Conservation (phyloP, 2,888 invertebrate genomes). For the Gastrophysa polygoni region DNA sequence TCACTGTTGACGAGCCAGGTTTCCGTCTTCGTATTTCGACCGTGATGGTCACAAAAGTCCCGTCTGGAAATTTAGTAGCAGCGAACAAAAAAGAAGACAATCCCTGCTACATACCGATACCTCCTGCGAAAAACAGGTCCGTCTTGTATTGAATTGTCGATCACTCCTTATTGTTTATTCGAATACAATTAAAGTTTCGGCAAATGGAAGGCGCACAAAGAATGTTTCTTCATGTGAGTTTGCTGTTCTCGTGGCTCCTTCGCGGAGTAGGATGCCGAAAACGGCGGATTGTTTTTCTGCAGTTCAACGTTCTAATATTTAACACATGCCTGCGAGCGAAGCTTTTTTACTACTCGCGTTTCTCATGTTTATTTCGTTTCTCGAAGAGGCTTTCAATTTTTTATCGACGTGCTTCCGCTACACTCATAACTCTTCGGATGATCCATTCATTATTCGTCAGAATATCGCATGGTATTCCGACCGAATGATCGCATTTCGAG, state of each 20-base stretch:
- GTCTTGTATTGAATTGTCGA: constrained; percentile 54
- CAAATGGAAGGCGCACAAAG: constrained; percentile 49
- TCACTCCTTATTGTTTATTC: constrained; percentile 52
- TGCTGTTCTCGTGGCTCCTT: constrained; percentile 6
- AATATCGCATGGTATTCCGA: not conserved
- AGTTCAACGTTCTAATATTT: constrained; percentile 33
- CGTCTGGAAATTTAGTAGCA: constrained; percentile 47
- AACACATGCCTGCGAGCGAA: constrained; percentile 27
- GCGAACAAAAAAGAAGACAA: constrained; percentile 45
- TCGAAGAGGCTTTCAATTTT: not conserved
- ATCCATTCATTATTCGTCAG: not conserved
- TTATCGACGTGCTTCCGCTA: not conserved
- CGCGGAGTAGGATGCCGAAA: constrained; percentile 27
- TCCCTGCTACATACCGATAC: constrained; percentile 47
- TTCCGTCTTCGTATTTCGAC: too few species aligned
- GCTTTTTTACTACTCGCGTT: constrained; percentile 15
- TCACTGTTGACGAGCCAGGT: too few species aligned
- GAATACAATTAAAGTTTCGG: constrained; percentile 54
- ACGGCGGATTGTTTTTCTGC: constrained; percentile 22
- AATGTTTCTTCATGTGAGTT: constrained; percentile 36
- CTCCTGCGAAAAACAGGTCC: constrained; percentile 47
- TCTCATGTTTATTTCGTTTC: not conserved
- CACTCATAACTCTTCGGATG: constrained; percentile 1
- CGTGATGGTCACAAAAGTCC: constrained; percentile 28
- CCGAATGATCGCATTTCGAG: not conserved